Evolutionary conservation across 2,113 vertebrate genomes (phyloP), one percentile per base, ranked within the genome.

Genomic region (Pyxicephalus adspersus): DNA sequence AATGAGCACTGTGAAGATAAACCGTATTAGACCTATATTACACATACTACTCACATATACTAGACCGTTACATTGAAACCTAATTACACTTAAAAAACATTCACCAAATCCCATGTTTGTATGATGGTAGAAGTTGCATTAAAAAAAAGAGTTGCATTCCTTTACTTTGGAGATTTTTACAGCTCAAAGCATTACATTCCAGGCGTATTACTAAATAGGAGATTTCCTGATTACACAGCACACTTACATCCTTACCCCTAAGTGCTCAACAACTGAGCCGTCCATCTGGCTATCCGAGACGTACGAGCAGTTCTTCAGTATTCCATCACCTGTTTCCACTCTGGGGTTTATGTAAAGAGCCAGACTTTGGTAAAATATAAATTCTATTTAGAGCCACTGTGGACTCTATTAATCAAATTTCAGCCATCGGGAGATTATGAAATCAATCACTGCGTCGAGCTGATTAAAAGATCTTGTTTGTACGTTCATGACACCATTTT

Each of bases 351-450:
- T 20, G 29, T 26, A 60, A 58, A 83, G 22, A 73, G 18, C 55
- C 31, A 66, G 25, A 28, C 4, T 60, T 13, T 23, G 4, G 16
- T 11, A 19, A 2, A 34, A 83, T 67, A 45, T 34, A 55, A 64
- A 64, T 16, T 75, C 60, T 45, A 73, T 0, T 9, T 83, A 85
- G 81, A 60, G 84, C 63, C 18, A 70, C 50, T 16, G 75, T 1
- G 19, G 72, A 45, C 38, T 61, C 4, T 34, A 73, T 16, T 58
- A 57, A 58, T 57, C 5, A 57, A 58, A 58, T 58, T n/a, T 57
- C 3, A 28, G n/a, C 52, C 68, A 34, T 58, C 70, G 16, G 70
- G 52, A 34, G 70, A 29, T 20, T 26, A 18, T 28, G 50, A 57
- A 73, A 57, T 73, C 70, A 73, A 73, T 73, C 70, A 58, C 26